Conservation (phyloP, 2,113 vertebrate species). For the Ciconia boyciana region DNA sequence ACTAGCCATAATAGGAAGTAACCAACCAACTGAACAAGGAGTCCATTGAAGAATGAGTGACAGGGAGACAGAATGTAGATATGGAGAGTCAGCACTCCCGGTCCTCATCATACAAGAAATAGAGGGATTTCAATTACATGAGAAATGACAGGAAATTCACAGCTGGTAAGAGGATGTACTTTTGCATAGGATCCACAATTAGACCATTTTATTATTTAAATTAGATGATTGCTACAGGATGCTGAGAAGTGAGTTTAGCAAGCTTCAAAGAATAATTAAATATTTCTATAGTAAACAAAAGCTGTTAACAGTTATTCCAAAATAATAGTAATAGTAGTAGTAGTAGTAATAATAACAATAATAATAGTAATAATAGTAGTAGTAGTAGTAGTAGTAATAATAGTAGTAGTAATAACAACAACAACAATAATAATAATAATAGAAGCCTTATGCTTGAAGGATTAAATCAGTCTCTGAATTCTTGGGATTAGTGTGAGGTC, state of each 20-base stretch:
- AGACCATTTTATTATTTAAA: neutral
- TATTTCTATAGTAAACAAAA: neutral
- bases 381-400: neutral
- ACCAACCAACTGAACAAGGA: neutral
- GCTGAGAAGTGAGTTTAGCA: neutral
- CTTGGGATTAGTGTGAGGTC: neutral
- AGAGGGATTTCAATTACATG: neutral
- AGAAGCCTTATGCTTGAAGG: neutral
- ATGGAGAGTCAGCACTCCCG: rapidly evolving
- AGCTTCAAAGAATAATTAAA: neutral
- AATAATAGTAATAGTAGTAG: neutral
- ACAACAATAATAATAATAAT: neutral
- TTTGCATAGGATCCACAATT: neutral
- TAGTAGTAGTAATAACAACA: neutral
- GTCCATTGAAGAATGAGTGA: neutral
- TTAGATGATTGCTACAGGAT: neutral
- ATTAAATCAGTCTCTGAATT: constrained; percentile 11
- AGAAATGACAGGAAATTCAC: neutral
- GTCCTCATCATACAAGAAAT: neutral
- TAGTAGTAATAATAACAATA: neutral
- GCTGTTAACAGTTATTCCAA: neutral
- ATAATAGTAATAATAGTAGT: neutral
- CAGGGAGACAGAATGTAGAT: neutral
- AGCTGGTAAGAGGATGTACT: neutral
- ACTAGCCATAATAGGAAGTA: neutral